These are phyloP conservation scores for Bombus sylvicola DNA, from an alignment of 1,140 invertebrate genomes.

Conservation along the genomic window DNA sequence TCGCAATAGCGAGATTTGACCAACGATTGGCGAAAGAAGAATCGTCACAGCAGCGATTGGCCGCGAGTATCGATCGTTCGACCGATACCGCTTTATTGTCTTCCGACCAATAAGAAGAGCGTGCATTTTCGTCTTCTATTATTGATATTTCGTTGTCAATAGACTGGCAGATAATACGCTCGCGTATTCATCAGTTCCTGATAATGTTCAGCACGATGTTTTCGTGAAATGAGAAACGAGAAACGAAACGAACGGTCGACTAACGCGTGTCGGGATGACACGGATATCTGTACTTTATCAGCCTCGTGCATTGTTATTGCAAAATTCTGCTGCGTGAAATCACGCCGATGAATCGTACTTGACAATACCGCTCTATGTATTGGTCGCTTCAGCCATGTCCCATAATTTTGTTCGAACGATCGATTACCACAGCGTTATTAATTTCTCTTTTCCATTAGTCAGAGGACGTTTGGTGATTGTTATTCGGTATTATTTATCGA, in stretches of 20 bases:
- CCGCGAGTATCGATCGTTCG: background rate
- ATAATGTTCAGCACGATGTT: constrained; percentile 38
- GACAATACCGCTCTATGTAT: background rate
- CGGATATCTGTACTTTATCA: constrained; percentile 56
- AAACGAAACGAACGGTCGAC: constrained; percentile 6
- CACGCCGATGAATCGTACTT: constrained; percentile 35
- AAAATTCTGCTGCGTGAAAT: constrained; percentile 42
- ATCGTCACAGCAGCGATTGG: background rate
- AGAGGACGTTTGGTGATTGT: background rate
- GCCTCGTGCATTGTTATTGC: constrained; percentile 56
- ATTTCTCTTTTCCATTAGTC: background rate
- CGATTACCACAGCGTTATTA: background rate
- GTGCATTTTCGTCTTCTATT: constrained; percentile 42
- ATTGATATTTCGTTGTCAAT: constrained; percentile 46
- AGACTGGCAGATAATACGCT: constrained; percentile 44
- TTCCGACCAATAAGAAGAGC: constrained; percentile 18
- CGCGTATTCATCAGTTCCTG: background rate
- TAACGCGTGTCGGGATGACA: constrained; percentile 36
- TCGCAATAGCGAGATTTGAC: background rate
- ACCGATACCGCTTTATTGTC: constrained; percentile 44
- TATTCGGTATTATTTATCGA: background rate
- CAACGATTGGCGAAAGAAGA: background rate
- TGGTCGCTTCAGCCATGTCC: no score
- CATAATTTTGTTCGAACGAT: background rate
- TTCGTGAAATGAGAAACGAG: constrained; percentile 20